A percentile compares a stretch with the other conserved stretches of the same genome.
These are phyloP conservation scores for Adelphocoris suturalis DNA, from an alignment of 2,888 invertebrate species.

Conservation along the genomic window DNA sequence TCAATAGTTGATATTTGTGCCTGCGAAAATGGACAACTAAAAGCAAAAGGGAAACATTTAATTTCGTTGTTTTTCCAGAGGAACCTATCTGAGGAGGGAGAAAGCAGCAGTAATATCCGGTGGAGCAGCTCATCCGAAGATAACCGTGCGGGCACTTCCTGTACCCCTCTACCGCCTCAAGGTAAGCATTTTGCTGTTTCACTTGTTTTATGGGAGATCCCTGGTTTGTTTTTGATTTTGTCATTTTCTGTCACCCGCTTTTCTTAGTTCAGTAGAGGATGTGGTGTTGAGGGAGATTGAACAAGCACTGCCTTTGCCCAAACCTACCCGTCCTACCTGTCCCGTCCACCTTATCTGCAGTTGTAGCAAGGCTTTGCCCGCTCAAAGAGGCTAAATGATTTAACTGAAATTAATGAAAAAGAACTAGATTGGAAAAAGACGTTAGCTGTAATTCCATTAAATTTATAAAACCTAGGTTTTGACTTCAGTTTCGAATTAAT, in stretches of 20 bases:
- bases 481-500: no score
- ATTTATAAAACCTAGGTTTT: not conserved
- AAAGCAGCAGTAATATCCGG: slow-evolving; percentile 69
- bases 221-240: slow-evolving; percentile 12
- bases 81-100: slow-evolving; percentile 71
- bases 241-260: slow-evolving; percentile 49
- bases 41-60: not conserved
- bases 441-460: not conserved
- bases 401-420: slow-evolving; percentile 5
- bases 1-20: no score
- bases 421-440: not conserved
- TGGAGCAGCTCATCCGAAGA: slow-evolving; percentile 71
- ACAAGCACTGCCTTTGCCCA: slow-evolving; percentile 40
- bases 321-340: not conserved
- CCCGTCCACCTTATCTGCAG: slow-evolving; percentile 58
- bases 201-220: not conserved
- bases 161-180: slow-evolving; percentile 68
- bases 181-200: slow-evolving; percentile 55
- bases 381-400: slow-evolving; percentile 69
- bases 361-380: slow-evolving; percentile 65
- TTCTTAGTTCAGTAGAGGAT: slow-evolving; percentile 58
- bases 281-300: slow-evolving; percentile 70
- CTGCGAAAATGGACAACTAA: not conserved
- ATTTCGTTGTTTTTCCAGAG: slow-evolving; percentile 58
- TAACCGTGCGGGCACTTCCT: slow-evolving; percentile 68